Conservation (phyloP, 2,113 vertebrate species). For the Pica pica region DNA sequence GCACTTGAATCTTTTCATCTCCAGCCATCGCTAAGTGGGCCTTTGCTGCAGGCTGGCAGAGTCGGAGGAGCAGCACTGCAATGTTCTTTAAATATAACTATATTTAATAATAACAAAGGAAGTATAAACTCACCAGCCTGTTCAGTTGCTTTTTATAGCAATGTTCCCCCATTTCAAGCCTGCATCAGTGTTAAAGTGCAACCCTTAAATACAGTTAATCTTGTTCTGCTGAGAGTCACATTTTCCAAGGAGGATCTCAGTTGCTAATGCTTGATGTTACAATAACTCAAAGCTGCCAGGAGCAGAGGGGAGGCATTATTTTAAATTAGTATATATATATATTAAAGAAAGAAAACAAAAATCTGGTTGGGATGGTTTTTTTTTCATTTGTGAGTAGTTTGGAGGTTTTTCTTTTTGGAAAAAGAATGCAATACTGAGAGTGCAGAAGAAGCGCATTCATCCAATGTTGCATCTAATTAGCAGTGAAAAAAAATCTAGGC, state of each 20-base stretch:
- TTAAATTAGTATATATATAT: background rate
- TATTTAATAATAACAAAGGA: conserved; percentile 5
- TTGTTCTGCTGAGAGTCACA: background rate
- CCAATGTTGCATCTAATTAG: background rate
- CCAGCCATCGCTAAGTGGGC: background rate
- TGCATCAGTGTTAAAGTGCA: background rate
- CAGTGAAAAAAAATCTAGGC: background rate
- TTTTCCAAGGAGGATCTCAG: background rate
- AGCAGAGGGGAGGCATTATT: background rate
- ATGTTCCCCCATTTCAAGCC: background rate
- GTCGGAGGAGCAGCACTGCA: background rate
- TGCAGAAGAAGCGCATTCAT: background rate
- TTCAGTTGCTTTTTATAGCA: background rate
- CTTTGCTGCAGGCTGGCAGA: background rate
- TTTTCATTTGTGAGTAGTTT: background rate
- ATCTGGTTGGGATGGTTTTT: background rate
- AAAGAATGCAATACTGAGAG: background rate
- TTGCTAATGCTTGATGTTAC: background rate
- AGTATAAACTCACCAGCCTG: background rate
- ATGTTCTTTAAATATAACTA: background rate
- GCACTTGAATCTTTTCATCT: conserved; percentile 26
- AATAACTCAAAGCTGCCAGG: background rate
- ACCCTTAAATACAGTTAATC: background rate
- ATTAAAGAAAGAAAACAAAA: background rate
- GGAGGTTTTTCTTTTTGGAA: background rate